Percentiles rank a stretch among this genome's conserved stretches.
Evolutionary conservation across 2,888 invertebrate genomes (phyloP).

Genomic region (Odontomyia ornata): DNA sequence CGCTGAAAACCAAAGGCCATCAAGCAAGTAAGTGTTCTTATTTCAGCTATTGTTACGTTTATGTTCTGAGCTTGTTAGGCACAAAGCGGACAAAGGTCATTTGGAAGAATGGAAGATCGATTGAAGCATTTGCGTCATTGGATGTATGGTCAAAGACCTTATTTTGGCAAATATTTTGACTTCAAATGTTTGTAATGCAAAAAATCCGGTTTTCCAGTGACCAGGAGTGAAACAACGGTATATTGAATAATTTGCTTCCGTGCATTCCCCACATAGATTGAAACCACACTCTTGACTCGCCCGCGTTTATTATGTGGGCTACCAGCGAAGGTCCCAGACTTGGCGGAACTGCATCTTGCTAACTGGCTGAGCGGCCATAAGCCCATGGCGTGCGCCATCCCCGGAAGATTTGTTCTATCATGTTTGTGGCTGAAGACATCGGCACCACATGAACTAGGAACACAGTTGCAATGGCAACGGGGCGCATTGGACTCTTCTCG

Average conservation of each 20-base stretch:
- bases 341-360: not conserved
- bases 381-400: not conserved
- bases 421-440: not conserved
- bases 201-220: slow-evolving; percentile 24
- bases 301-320: not conserved
- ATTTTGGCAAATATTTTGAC: too few species aligned
- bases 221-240: not conserved
- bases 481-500: not conserved
- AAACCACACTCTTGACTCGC: not conserved
- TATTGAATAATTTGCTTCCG: not conserved
- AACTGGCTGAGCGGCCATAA: not conserved
- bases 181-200: not conserved
- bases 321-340: not conserved
- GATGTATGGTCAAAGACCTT: slow-evolving; percentile 11
- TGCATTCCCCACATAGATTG: not conserved
- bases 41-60: not conserved
- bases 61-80: too few species aligned
- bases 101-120: too few species aligned
- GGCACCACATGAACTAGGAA: not conserved
- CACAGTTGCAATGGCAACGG: not conserved
- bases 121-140: not conserved
- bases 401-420: not conserved
- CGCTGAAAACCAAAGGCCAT: slow-evolving; percentile 20
- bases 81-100: too few species aligned
- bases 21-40: slow-evolving; percentile 24